Evolutionary conservation across 2,888 invertebrate genomes (phyloP), one percentile per base, ranked within the genome.

Genomic region (Caenorhabditis sp.): DNA sequence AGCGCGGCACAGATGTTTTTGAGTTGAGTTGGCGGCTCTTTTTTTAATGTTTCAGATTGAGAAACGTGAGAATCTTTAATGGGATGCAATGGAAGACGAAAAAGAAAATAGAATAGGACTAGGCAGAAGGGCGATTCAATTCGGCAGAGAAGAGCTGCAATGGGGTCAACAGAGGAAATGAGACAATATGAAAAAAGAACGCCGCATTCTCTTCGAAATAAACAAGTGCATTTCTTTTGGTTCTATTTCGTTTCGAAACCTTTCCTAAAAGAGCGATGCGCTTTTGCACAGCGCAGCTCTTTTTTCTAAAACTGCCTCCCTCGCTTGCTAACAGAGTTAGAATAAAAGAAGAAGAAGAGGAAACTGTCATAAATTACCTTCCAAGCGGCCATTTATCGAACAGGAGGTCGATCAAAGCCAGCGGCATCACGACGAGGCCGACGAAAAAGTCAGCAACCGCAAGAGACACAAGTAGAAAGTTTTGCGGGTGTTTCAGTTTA

Each of bases 361-460:
- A 56, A 70, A 51, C 62, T 47, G 4, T 18, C 71, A 65, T 72
- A 72, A 72, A 72, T 72, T 68, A 86, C 86, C 84, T 80, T 60
- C 85, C 85, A 15, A 86, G 79, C 15, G 84, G 86, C 87, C 86
- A 86, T 74, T 78, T 76, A 55, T 83, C 83, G 65, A 83, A 83
- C 8, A 82, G 69, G 18, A 84, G 92, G 69, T 92, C 89, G 55
- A 92, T 90, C 22, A 92, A 88, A 1, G 93, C 93, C 15, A 93
- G 90, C 6, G 94, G 94, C 93, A 94, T 93, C 22, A 93, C 94
- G 18, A 93, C 88, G 2, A 93, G 84, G 1, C 93, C 93, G 15
- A 94, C 94, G 32, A 93, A 91, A 64, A 93, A 90, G 86, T 94
- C 94, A 0, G 93, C 93, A n/a, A 93, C 92, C 0, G 94, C 94